Conservation (phyloP, 2,113 vertebrate genomes). For the Leuciscus idus region DNA sequence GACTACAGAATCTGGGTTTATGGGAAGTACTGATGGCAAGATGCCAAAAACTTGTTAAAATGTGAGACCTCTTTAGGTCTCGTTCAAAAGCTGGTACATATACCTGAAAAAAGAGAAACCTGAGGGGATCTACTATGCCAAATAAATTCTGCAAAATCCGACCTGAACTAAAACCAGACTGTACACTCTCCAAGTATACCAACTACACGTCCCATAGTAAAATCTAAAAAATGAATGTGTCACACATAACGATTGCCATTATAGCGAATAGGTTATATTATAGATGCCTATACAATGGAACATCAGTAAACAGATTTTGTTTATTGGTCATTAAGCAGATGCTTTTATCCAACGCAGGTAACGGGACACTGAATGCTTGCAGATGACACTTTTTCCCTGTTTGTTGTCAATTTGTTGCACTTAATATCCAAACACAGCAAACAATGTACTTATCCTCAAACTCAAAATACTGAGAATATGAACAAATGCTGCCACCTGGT, state of each 20-base stretch:
- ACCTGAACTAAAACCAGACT: neutral
- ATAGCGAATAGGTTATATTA: neutral
- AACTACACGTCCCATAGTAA: neutral
- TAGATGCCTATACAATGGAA: neutral
- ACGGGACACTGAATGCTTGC: neutral
- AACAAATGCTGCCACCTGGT: constrained; percentile 37
- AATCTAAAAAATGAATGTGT: too few relatives aligned
- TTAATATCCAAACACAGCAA: neutral
- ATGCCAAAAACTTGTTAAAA: neutral
- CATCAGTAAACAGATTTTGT: neutral
- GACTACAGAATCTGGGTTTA: neutral
- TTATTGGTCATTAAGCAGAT: neutral
- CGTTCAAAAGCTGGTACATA: neutral
- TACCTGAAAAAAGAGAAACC: neutral
- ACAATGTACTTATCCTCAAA: neutral
- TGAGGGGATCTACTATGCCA: neutral
- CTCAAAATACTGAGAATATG: neutral
- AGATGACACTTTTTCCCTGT: neutral
- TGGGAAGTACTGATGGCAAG: neutral
- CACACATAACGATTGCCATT: too few relatives aligned
- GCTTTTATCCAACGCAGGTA: neutral
- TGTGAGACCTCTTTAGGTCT: neutral
- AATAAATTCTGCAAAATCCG: neutral
- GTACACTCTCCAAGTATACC: neutral
- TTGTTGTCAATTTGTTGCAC: neutral